These are phyloP conservation scores for Mellivora capensis DNA, from an alignment of 2,113 vertebrate genomes.

Conservation along the genomic window DNA sequence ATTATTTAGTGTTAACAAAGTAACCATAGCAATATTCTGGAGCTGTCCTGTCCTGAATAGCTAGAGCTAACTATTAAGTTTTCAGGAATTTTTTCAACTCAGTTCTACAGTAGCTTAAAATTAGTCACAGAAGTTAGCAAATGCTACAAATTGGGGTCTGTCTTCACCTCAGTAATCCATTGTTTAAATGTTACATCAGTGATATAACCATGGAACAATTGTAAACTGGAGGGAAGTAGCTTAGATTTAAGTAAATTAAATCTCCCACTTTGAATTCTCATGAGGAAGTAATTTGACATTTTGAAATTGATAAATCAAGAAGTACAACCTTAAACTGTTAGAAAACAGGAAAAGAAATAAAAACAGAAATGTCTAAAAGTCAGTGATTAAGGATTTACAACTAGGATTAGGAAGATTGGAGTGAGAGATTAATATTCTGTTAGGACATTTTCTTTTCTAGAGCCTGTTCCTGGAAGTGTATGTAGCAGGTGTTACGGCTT, in stretches of 20 bases:
- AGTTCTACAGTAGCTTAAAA: not conserved
- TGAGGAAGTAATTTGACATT: not conserved
- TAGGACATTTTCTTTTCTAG: not conserved
- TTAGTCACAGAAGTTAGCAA: not conserved
- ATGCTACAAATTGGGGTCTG: not conserved
- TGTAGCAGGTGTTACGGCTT: not conserved
- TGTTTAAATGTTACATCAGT: not conserved
- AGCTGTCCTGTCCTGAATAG: not conserved
- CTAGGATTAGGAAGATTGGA: not conserved
- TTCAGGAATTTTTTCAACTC: not conserved
- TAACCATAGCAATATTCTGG: not conserved
- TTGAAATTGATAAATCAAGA: not conserved
- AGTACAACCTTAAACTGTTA: not conserved
- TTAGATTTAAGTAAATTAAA: not conserved
- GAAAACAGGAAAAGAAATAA: not conserved
- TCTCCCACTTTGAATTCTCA: not conserved
- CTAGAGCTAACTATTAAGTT: not conserved
- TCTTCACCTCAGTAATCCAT: not conserved
- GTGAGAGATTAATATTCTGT: not conserved
- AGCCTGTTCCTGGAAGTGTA: not conserved
- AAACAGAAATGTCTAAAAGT: not conserved
- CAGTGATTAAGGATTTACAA: not conserved
- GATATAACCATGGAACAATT: not conserved
- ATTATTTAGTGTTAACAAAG: not conserved
- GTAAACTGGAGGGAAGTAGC: not conserved